These are phyloP conservation scores for Fregata magnificens DNA, from an alignment of 2,113 vertebrate genomes.

Conservation along the genomic window DNA sequence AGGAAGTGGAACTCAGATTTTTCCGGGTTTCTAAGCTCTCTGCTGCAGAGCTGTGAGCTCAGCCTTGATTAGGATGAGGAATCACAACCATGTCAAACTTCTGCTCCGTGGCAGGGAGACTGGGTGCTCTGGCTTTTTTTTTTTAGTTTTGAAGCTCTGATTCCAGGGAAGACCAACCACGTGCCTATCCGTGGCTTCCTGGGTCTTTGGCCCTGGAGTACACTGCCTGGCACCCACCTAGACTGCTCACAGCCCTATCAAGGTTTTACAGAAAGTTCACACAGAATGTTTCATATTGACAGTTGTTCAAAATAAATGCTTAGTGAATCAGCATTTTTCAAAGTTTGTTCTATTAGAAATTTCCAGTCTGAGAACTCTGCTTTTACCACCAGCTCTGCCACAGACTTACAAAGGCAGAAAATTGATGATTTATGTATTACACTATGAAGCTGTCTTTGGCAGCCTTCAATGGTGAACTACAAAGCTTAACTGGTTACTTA, in stretches of 20 bases:
- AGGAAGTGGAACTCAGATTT: background rate
- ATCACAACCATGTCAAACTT: background rate
- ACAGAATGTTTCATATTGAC: background rate
- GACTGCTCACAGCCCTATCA: background rate
- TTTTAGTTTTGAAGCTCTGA: background rate
- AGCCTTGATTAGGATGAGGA: background rate
- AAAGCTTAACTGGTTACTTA: background rate
- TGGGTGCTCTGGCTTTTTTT: background rate
- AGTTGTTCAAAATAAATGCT: background rate
- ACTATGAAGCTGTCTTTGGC: background rate
- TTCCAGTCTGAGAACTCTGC: background rate
- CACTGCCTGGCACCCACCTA: background rate
- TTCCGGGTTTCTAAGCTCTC: background rate
- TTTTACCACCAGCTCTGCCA: background rate
- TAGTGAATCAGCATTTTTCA: background rate
- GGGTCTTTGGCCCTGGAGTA: background rate
- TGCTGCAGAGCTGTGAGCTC: background rate
- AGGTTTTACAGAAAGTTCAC: background rate
- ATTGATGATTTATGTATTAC: background rate
- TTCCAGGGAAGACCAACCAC: background rate
- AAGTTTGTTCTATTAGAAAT: background rate
- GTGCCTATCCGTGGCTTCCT: background rate
- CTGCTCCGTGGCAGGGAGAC: accelerated
- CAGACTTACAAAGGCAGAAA: background rate
- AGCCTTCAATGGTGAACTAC: background rate